phyloP scores from a whole-genome alignment of 2,113 vertebrate genomes.

The Pseudolaguvia tuberculata region DNA sequence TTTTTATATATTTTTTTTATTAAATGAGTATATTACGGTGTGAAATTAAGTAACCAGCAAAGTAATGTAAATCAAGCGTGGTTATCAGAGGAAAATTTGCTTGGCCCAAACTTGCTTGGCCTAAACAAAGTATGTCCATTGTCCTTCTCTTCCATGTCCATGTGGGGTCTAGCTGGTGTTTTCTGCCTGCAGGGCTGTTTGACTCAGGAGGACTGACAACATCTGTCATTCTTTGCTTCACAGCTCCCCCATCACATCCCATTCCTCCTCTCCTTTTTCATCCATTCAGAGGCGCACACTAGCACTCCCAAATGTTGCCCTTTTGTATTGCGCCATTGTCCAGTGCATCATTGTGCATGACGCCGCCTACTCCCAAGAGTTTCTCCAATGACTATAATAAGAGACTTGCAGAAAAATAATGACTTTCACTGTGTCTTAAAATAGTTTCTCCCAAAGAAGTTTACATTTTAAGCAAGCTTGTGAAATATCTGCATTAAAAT shows the following conservation, averaged over 20 bases:
- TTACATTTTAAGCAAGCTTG: neutral
- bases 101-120: slow-evolving; percentile 25
- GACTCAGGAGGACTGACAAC: slow-evolving; percentile 78
- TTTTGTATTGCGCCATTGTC: slow-evolving; percentile 79
- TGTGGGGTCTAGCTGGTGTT: slow-evolving; percentile 69
- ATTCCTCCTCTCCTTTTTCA: slow-evolving; percentile 72
- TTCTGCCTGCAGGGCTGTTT: slow-evolving; percentile 90
- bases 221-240: slow-evolving; percentile 83
- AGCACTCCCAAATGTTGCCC: slow-evolving; percentile 88
- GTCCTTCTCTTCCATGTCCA: slow-evolving; percentile 41
- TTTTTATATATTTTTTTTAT: neutral
- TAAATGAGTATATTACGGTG: too few relatives aligned
- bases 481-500: neutral
- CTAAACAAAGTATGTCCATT: slow-evolving; percentile 42
- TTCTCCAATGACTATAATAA: slow-evolving; percentile 49
- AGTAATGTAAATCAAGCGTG: slow-evolving; percentile 11
- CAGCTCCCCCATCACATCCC: neutral
- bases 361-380: slow-evolving; percentile 76
- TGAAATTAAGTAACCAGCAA: neutral
- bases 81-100: slow-evolving; percentile 26
- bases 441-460: slow-evolving; percentile 1
- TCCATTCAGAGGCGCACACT: slow-evolving; percentile 77
- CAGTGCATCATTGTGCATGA: slow-evolving; percentile 78
- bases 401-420: slow-evolving; percentile 33
- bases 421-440: slow-evolving; percentile 3